phyloP scores from a whole-genome alignment of 2,797 vertebrate species.

The Euthynnus affinis region DNA sequence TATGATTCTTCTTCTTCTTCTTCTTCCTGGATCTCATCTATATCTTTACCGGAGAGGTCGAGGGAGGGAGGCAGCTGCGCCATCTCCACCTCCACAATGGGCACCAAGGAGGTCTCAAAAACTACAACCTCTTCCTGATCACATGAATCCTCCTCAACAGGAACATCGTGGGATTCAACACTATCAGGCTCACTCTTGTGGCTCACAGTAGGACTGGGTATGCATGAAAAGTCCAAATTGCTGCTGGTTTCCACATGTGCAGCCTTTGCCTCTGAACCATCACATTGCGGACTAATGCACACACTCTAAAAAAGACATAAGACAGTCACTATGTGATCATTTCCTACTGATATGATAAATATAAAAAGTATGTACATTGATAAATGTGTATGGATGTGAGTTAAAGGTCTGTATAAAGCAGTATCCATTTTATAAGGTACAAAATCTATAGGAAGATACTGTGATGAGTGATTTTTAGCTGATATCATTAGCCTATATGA shows the following conservation, averaged over 20 bases:
- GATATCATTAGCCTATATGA: background rate
- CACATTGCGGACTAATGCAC: conserved; percentile 67
- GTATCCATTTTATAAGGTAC: conserved; percentile 27
- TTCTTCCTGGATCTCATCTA: conserved; percentile 66
- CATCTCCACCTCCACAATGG: conserved; percentile 73
- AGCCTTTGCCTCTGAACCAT: conserved; percentile 64
- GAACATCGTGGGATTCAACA: conserved; percentile 32
- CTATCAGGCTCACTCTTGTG: conserved; percentile 44
- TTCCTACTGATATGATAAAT: background rate
- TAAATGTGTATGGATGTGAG: conserved; percentile 33
- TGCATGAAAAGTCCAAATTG: conserved; percentile 54
- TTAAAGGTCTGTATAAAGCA: conserved; percentile 6
- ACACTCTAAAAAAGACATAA: conserved; percentile 78
- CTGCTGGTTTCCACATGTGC: conserved; percentile 63
- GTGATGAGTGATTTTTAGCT: background rate
- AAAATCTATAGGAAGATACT: background rate
- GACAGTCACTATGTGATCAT: conserved; percentile 59
- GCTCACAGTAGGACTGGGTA: conserved; percentile 43
- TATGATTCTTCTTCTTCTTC: conserved; percentile 59
- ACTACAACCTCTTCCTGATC: conserved; percentile 65
- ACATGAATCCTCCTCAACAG: conserved; percentile 57
- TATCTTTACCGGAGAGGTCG: conserved; percentile 41
- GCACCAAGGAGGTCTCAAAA: conserved; percentile 65
- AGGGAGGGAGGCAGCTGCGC: conserved; percentile 54
- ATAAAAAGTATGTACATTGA: conserved; percentile 12